phyloP scores from a whole-genome alignment of 2,797 vertebrate genomes.

The Peromyscus attwateri region DNA sequence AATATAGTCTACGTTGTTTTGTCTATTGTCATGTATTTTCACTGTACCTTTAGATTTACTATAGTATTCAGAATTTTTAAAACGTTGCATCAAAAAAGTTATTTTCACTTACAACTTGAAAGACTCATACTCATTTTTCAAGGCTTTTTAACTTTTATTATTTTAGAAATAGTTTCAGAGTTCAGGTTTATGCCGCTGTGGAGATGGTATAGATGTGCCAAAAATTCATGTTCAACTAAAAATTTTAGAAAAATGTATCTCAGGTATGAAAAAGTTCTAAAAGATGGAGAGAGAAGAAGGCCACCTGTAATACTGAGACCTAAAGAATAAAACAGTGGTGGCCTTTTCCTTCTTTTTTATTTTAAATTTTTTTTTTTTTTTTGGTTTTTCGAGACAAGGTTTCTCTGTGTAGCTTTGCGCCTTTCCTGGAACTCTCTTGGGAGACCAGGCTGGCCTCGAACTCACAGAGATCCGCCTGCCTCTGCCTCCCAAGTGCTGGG shows the following conservation, averaged over 20 bases:
- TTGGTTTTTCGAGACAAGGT: too few species aligned
- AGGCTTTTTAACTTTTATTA: slow-evolving; percentile 29
- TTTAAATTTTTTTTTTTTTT: neutral
- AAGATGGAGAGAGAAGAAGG: neutral
- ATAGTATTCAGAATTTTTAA: neutral
- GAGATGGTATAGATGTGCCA: neutral
- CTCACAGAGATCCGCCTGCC: too few species aligned
- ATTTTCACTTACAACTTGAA: slow-evolving; percentile 6
- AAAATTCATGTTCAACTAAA: neutral
- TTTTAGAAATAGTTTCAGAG: slow-evolving; percentile 38
- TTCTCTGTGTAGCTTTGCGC: too few species aligned
- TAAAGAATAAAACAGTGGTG: neutral
- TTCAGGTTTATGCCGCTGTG: neutral
- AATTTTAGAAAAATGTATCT: neutral
- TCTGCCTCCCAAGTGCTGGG: too few species aligned
- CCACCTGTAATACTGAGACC: neutral
- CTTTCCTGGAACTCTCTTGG: too few species aligned
- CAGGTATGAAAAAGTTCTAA: neutral
- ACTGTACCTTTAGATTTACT: neutral
- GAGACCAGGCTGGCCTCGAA: too few species aligned
- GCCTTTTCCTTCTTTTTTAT: neutral
- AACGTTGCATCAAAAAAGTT: neutral
- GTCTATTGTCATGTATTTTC: neutral
- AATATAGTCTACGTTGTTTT: neutral
- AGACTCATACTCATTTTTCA: neutral